Percentiles rank a stretch among this genome's conserved stretches.
Conservation (phyloP, 2,113 vertebrate species). For the Channa argus region DNA sequence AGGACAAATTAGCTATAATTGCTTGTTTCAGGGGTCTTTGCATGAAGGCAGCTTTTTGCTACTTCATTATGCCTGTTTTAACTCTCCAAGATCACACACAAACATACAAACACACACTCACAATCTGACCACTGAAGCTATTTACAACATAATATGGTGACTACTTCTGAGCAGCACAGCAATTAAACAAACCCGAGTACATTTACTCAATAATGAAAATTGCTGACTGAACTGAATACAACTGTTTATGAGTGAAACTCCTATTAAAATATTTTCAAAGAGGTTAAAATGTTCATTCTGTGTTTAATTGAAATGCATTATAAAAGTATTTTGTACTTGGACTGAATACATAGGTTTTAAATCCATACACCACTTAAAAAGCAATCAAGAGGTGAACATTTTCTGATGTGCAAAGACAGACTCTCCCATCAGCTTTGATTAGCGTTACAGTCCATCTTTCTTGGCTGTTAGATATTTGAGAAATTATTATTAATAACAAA, state of each 20-base stretch:
- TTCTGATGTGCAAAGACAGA: conserved; percentile 74
- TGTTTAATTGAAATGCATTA: conserved; percentile 50
- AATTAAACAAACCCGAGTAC: conserved; percentile 56
- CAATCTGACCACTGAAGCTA: conserved; percentile 44
- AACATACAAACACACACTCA: conserved; percentile 16
- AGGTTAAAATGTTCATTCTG: conserved; percentile 32
- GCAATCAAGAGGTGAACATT: conserved; percentile 70
- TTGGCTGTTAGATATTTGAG: conserved; percentile 81
- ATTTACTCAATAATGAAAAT: conserved; percentile 56
- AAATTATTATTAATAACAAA: conserved; percentile 89
- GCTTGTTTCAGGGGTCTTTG: conserved; percentile 73
- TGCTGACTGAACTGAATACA: conserved; percentile 28
- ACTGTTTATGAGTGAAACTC: conserved; percentile 51
- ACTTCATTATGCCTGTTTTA: conserved; percentile 75
- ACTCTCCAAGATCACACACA: conserved; percentile 35
- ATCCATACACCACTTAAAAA: conserved; percentile 63
- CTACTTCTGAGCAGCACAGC: conserved; percentile 63
- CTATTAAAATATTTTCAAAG: conserved; percentile 23
- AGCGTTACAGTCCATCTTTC: conserved; percentile 83
- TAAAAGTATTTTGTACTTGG: conserved; percentile 45
- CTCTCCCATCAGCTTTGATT: conserved; percentile 86
- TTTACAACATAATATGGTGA: conserved; percentile 70
- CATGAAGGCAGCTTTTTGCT: conserved; percentile 72
- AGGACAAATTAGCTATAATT: conserved; percentile 85
- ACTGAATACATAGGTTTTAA: conserved; percentile 43